Conservation (phyloP, 2,888 invertebrate genomes). For the Eutolmus rufibarbis region DNA sequence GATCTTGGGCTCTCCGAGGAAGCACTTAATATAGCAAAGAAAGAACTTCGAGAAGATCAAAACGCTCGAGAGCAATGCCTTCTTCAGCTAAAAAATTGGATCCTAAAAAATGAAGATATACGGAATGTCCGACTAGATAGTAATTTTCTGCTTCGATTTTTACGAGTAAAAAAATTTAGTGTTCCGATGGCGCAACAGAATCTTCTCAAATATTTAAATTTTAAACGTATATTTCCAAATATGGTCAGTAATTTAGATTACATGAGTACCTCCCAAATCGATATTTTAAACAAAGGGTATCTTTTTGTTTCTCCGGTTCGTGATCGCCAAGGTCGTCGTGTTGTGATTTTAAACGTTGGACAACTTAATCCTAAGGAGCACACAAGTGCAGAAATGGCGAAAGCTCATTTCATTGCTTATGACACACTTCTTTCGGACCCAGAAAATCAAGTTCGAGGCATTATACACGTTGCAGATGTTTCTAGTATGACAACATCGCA, state of each 20-base stretch:
- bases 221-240: constrained; percentile 73
- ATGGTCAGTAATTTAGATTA: constrained; percentile 72
- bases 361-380: constrained; percentile 74
- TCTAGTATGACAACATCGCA: constrained; percentile 70
- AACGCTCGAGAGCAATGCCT: constrained; percentile 70
- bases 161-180: constrained; percentile 80
- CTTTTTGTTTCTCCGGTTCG: constrained; percentile 77
- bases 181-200: constrained; percentile 81
- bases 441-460: constrained; percentile 77
- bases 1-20: constrained; percentile 49
- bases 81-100: constrained; percentile 73
- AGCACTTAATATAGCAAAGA: constrained; percentile 67
- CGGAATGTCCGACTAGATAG: constrained; percentile 75
- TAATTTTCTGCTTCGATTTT: constrained; percentile 75
- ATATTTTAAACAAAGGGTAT: constrained; percentile 76
- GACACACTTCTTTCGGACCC: constrained; percentile 80
- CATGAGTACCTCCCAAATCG: constrained; percentile 68
- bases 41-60: constrained; percentile 76
- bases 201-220: constrained; percentile 78
- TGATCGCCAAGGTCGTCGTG: constrained; percentile 75
- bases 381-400: constrained; percentile 74
- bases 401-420: constrained; percentile 74
- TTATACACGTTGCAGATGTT: constrained; percentile 76
- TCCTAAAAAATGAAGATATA: constrained; percentile 73
- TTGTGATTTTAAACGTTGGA: constrained; percentile 71